Base-by-base conservation (phyloP, 2,888 invertebrate genomes). In the Poecilobothrus nobilitatus region DNA sequence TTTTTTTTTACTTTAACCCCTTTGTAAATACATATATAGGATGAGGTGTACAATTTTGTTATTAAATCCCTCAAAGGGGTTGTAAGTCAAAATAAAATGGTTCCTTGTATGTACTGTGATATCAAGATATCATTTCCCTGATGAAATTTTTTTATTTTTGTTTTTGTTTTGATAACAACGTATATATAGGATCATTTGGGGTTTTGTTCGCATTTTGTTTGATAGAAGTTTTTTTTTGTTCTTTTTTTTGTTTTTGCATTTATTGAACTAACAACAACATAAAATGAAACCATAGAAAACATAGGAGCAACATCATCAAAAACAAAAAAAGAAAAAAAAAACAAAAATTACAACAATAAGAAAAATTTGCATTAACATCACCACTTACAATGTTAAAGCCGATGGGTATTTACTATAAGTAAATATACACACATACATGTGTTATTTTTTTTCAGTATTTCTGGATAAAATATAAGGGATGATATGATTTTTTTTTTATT, bases 351-450 rank as follows among this genome's bases (percentile, higher is more conserved):
- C 12, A 18, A 53, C 53, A 53, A 18, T 8, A 12, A 63, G 9
- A 18, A 63, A 63, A 21, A 63, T 63, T 63, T 63, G 63, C 63
- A 63, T 63, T 63, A 63, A 63, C 63, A 63, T 63, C 18, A 63
- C 63, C 63, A 63, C 63, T 63, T 63, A 63, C 63, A 63, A 63
- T 63, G 63, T 63, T 22, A 63, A 63, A 12, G 63, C 20, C 63
- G 53, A 53, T 53, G 53, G 53, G 53, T 53, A 53, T 53, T 53
- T 53, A 53, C 53, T 53, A 53, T 53, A 53, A 6, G 6, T 15
- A 53, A n/a, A 53, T n/a, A 18, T 53, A 21, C 63, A 63, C 7
- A 62, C 15, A 62, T 62, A 63, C 63, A 63, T 22, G 63, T 63
- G 20, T 12, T 10, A 22, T 63, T 20, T 62, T 53, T 12, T 53